Percentiles rank a stretch among this genome's conserved stretches.
These are phyloP conservation scores for Drosophila putrida DNA, from an alignment of 2,888 invertebrate species.

Conservation along the genomic window DNA sequence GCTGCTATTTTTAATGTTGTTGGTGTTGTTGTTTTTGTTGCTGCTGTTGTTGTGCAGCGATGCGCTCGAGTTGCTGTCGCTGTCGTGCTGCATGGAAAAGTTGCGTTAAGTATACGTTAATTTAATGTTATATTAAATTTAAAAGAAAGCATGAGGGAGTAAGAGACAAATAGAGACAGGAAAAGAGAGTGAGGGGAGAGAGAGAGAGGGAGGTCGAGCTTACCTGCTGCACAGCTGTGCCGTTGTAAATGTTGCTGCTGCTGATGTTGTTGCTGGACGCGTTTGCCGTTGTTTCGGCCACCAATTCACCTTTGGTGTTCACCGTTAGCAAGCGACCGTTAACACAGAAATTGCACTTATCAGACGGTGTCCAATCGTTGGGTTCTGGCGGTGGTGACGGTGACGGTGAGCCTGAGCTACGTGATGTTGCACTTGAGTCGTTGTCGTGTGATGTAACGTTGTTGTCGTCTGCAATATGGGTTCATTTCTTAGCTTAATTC, in stretches of 20 bases:
- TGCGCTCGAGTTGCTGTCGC: slow-evolving; percentile 89
- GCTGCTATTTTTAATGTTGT: slow-evolving; percentile 22
- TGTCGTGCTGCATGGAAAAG: slow-evolving; percentile 85
- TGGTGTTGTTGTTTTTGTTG: slow-evolving; percentile 35
- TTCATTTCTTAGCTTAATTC: slow-evolving; percentile 5
- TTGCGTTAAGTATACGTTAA: slow-evolving; percentile 43
- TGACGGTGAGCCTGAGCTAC: slow-evolving; percentile 73
- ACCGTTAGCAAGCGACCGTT: slow-evolving; percentile 89
- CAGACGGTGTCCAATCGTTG: slow-evolving; percentile 92
- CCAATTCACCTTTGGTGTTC: slow-evolving; percentile 85
- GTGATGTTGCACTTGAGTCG: slow-evolving; percentile 70
- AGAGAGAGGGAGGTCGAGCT: slow-evolving; percentile 1
- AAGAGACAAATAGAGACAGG: neutral
- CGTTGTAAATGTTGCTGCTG: slow-evolving; percentile 38
- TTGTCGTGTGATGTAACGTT: slow-evolving; percentile 70
- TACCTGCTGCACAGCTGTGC: slow-evolving; percentile 85
- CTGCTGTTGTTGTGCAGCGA: slow-evolving; percentile 60
- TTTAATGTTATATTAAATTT: slow-evolving; percentile 33
- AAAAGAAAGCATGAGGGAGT: neutral
- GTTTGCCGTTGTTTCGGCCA: slow-evolving; percentile 85
- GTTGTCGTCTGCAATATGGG: slow-evolving; percentile 54
- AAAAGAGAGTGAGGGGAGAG: neutral
- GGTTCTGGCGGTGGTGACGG: slow-evolving; percentile 84
- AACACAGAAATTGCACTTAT: slow-evolving; percentile 94
- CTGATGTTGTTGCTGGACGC: slow-evolving; percentile 47